Percentiles rank a stretch among this genome's conserved stretches.
phyloP scores from a whole-genome alignment of 2,888 invertebrate genomes.

The Rhingia rostrata region DNA sequence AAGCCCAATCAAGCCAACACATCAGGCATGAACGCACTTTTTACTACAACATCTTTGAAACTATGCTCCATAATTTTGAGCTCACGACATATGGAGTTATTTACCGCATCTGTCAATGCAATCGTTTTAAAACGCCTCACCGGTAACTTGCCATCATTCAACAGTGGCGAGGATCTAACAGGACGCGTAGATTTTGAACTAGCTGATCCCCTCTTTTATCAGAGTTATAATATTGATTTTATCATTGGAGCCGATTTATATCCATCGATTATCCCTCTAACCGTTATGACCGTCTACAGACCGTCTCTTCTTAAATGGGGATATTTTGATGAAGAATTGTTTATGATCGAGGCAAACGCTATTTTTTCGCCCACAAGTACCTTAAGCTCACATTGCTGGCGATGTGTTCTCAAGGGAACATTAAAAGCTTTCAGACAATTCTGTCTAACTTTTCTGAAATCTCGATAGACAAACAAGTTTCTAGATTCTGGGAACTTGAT shows the following conservation, averaged over 20 bases:
- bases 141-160: conserved; percentile 13
- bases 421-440: not conserved
- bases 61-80: conserved; percentile 1
- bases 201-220: conserved; percentile 20
- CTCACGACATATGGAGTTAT: not conserved
- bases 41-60: conserved; percentile 19
- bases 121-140: conserved; percentile 33
- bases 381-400: too few relatives aligned
- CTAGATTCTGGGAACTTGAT: conserved; percentile 13
- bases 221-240: conserved; percentile 26
- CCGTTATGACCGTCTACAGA: too few relatives aligned
- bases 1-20: conserved; percentile 17
- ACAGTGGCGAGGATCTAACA: not conserved
- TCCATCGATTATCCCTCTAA: conserved; percentile 10
- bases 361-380: too few relatives aligned
- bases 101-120: not conserved
- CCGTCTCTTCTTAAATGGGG: too few relatives aligned
- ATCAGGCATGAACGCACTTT: conserved; percentile 5
- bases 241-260: conserved; percentile 27
- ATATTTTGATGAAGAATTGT: too few relatives aligned
- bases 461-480: not conserved
- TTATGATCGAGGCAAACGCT: conserved; percentile 2
- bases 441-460: conserved; percentile 10
- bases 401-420: not conserved
- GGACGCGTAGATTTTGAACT: not conserved